Base-by-base conservation (phyloP, 2,113 vertebrate genomes). In the Myxocyprinus asiaticus region DNA sequence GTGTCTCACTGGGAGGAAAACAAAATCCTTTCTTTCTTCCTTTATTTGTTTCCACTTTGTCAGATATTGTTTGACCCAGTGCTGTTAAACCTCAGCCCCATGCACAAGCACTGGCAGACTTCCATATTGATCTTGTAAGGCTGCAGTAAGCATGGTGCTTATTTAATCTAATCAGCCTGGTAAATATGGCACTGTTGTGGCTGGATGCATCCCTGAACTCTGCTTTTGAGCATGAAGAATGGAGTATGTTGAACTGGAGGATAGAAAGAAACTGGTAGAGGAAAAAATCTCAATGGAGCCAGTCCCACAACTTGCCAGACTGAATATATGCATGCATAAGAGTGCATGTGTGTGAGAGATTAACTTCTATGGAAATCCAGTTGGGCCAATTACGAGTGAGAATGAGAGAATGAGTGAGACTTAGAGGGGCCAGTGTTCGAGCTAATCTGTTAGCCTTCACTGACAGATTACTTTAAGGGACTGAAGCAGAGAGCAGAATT, bases 121-220 rank as follows among this genome's bases (percentile, higher is more conserved):
- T 48, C 45, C 67, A 67, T 43, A 80, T 80, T 6, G 62, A 77
- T 76, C 78, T 80, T 42, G 22, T 5, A 10, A 22, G 56, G 64
- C 59, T 66, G 75, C 72, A 51, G 67, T 59, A 33, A 33, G 1
- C 22, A 33, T 33, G 59, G 17, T 55, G 59, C 74, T 65, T 70
- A 76, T 83, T 79, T 79, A 55, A 76, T 83, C 45, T 77, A 76
- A 80, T 83, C 72, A 80, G 53, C 65, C 65, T 45, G 61, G 59
- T 72, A 83, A 77, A 71, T 75, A 70, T 70, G 72, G 50, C 78
- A 70, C 9, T 22, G 44, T 67, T 66, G 73, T 55, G 67, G 50
- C 50, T 55, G 48, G 7, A 53, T 76, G 22, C 22, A 33, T 33
- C 50, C 61, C 71, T 74, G 48, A 33, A 33, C 15, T 58, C 43